Evolutionary conservation across 37 sponge, comb jelly and placozoan species (phyloP).

Genomic region (Spongilla lacustris): DNA sequence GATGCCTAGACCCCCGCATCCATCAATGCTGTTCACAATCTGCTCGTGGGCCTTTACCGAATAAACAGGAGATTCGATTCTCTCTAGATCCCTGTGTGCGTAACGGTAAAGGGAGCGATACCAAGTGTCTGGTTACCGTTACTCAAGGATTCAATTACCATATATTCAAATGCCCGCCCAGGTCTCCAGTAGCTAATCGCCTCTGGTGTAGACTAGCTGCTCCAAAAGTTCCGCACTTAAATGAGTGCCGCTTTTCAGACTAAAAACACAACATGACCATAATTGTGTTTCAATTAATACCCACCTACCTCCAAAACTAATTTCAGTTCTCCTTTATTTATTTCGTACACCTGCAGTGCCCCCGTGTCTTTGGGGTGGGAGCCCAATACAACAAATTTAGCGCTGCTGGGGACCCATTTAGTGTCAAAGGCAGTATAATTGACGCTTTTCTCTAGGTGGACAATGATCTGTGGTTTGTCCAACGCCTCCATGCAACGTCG

Average conservation of each 20-base stretch:
- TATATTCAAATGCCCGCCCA: slow-evolving; percentile 87
- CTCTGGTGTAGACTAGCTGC: slow-evolving; percentile 88
- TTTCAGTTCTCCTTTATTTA: slow-evolving; percentile 85
- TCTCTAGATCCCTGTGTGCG: slow-evolving; percentile 81
- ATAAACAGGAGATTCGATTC: slow-evolving; percentile 84
- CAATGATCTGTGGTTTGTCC: slow-evolving; percentile 95
- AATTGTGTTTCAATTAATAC: slow-evolving; percentile 6
- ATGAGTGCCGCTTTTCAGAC: slow-evolving; percentile 86
- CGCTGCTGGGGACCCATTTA: slow-evolving; percentile 98
- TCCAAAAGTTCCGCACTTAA: slow-evolving; percentile 98
- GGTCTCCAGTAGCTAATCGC: slow-evolving; percentile 95
- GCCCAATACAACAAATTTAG: slow-evolving; percentile 92
- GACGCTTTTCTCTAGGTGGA: slow-evolving; percentile 90
- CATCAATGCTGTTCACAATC: slow-evolving; percentile 95
- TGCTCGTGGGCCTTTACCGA: slow-evolving; percentile 84
- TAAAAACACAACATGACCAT: slow-evolving; percentile 12
- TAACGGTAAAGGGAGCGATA: background rate
- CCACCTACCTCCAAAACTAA: slow-evolving; percentile 68
- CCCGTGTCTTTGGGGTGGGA: slow-evolving; percentile 96
- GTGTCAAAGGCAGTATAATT: slow-evolving; percentile 92
- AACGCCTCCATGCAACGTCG: slow-evolving; percentile 55
- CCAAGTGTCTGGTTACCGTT: background rate
- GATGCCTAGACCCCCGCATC: slow-evolving; percentile 96
- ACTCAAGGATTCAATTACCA: slow-evolving; percentile 59
- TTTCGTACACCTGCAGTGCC: slow-evolving; percentile 94